phyloP scores from a whole-genome alignment of 2,113 vertebrate species.

The Alligator mississippiensis region DNA sequence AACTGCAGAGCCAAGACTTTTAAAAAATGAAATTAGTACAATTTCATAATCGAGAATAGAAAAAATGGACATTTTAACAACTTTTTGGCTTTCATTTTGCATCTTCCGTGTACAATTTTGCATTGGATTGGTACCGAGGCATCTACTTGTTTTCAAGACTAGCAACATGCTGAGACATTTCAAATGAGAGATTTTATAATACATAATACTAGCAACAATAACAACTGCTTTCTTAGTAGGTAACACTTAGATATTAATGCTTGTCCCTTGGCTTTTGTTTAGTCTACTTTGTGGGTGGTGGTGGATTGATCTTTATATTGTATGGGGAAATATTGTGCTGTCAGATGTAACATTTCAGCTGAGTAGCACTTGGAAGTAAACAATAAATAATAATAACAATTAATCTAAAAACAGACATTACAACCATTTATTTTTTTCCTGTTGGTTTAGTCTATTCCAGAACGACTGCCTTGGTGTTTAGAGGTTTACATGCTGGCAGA shows the following conservation, averaged over 20 bases:
- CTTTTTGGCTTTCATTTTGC: conserved; percentile 13
- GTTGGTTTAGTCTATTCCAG: neutral
- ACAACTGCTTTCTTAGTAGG: neutral
- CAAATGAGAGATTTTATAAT: neutral
- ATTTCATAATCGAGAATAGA: conserved; percentile 39
- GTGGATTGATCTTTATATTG: neutral
- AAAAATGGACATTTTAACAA: neutral
- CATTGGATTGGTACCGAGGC: neutral
- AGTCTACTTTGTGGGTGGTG: conserved; percentile 25
- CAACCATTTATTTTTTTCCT: conserved; percentile 14
- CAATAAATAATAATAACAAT: conserved; percentile 38
- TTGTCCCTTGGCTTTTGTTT: conserved; percentile 22
- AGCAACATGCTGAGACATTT: neutral
- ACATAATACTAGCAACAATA: neutral
- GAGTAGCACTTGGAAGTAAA: neutral
- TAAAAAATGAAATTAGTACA: neutral
- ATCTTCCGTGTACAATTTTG: neutral
- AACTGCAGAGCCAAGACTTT: conserved; percentile 41
- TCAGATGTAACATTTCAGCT: neutral
- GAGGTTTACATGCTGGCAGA: neutral
- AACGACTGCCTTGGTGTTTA: neutral
- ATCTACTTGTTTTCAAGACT: conserved; percentile 1
- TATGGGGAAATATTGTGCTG: neutral
- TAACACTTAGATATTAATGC: neutral
- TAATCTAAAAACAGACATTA: conserved; percentile 3